Conservation (phyloP, 53 echinoderm and acorn worm species). For the Apostichopus leukothele region DNA sequence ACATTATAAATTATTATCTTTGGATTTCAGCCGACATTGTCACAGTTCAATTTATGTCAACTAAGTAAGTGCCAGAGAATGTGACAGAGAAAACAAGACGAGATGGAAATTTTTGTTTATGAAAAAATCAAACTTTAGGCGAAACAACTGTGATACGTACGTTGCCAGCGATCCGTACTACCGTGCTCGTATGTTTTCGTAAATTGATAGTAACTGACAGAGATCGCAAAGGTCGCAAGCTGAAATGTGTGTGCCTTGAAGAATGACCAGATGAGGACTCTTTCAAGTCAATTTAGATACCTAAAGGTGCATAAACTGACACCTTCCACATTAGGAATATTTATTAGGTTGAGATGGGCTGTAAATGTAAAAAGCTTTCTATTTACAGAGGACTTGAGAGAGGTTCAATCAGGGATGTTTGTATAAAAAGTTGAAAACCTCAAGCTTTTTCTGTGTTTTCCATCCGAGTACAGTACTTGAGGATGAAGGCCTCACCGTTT, state of each 20-base stretch:
- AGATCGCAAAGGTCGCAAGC: background rate
- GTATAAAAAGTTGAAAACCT: slow-evolving; percentile 5
- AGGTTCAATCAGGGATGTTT: background rate
- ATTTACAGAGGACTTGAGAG: background rate
- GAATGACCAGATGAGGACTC: background rate
- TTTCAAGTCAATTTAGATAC: slow-evolving; percentile 6
- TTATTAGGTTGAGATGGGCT: background rate
- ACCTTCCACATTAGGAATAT: slow-evolving; percentile 21
- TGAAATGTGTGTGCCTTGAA: background rate
- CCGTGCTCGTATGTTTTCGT: background rate
- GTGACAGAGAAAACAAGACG: too few relatives aligned
- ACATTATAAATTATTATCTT: too few relatives aligned
- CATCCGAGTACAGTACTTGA: background rate
- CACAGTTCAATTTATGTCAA: too few relatives aligned
- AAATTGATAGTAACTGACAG: background rate
- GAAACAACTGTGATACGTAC: too few relatives aligned
- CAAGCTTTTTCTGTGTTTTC: background rate
- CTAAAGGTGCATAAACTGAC: background rate
- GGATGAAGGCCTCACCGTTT: slow-evolving; percentile 7
- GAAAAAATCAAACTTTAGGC: too few relatives aligned
- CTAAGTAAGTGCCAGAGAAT: too few relatives aligned
- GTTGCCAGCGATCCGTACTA: too few relatives aligned
- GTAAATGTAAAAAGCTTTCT: slow-evolving; percentile 10
- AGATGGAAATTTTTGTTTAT: too few relatives aligned
- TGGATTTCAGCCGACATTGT: too few relatives aligned